These are phyloP conservation scores for Anhinga anhinga DNA, from an alignment of 2,113 vertebrate genomes.

Conservation along the genomic window DNA sequence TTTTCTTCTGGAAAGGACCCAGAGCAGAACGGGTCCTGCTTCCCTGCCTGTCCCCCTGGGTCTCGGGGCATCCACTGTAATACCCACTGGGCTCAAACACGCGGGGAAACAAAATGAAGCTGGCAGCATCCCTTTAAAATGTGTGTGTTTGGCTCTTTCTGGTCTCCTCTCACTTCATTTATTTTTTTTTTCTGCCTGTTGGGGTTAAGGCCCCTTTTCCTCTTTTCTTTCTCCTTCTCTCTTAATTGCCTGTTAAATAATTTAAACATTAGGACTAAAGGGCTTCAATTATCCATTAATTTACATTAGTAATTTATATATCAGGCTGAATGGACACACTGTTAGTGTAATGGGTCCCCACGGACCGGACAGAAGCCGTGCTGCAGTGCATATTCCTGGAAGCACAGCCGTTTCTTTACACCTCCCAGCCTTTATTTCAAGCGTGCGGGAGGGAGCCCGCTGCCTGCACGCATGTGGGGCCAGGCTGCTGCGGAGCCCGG, in stretches of 20 bases:
- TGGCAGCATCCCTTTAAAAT: neutral
- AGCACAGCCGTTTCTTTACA: conserved; percentile 18
- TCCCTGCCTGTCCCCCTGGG: neutral
- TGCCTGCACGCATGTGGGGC: neutral
- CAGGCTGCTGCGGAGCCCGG: neutral
- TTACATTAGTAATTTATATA: conserved; percentile 77
- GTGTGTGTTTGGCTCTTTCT: neutral
- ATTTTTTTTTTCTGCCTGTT: neutral
- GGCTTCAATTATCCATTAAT: conserved; percentile 76
- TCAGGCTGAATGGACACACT: conserved; percentile 60
- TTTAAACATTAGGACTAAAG: conserved; percentile 73
- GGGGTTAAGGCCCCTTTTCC: conserved; percentile 37
- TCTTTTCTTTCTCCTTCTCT: conserved; percentile 12
- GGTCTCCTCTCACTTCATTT: neutral
- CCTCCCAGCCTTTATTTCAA: neutral
- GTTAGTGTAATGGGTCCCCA: conserved; percentile 64
- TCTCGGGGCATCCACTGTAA: neutral
- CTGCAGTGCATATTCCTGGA: conserved; percentile 57
- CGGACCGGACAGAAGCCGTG: conserved; percentile 24
- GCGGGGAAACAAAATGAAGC: neutral
- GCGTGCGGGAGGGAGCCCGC: fast-evolving
- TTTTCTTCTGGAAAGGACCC: neutral
- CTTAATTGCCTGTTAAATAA: conserved; percentile 74
- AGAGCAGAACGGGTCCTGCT: neutral
- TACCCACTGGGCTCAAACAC: neutral